Evolutionary conservation across 2,113 vertebrate genomes (phyloP).

Genomic region (Nannobrachium achirus): DNA sequence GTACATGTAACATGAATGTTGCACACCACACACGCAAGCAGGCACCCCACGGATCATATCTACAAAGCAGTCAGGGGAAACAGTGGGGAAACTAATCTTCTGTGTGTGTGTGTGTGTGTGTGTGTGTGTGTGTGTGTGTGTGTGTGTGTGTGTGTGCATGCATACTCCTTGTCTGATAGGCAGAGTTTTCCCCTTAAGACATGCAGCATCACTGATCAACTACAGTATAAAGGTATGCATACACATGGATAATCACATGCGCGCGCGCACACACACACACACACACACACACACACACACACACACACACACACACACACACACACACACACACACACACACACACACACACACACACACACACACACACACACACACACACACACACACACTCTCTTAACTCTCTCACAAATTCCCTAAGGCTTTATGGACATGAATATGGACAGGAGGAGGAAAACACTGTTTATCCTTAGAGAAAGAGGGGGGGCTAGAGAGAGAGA

Average conservation of each 20-base stretch:
- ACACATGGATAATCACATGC: not conserved
- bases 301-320: slow-evolving; percentile 2
- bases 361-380: not conserved
- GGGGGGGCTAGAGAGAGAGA: not conserved
- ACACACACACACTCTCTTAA: not conserved
- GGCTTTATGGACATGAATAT: slow-evolving; percentile 31
- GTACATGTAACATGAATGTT: not conserved
- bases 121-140: not conserved
- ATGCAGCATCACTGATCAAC: slow-evolving; percentile 23
- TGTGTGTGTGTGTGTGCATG: not conserved
- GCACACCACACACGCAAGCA: slow-evolving; percentile 9
- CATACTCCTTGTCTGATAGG: slow-evolving; percentile 5
- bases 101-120: not conserved
- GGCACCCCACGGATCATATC: slow-evolving; percentile 36
- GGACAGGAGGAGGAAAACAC: slow-evolving; percentile 20
- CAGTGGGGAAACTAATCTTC: not conserved
- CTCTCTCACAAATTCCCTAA: slow-evolving; percentile 14
- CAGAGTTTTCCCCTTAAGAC: slow-evolving; percentile 38
- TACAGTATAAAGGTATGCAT: slow-evolving; percentile 19
- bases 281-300: not conserved
- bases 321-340: slow-evolving; percentile 3
- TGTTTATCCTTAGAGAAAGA: slow-evolving; percentile 19
- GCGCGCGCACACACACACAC: not conserved
- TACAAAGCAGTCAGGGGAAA: slow-evolving; percentile 8
- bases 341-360: not conserved